These are phyloP conservation scores for Metridium senile DNA, from an alignment of 92 coral and sea anemone species.

Conservation along the genomic window DNA sequence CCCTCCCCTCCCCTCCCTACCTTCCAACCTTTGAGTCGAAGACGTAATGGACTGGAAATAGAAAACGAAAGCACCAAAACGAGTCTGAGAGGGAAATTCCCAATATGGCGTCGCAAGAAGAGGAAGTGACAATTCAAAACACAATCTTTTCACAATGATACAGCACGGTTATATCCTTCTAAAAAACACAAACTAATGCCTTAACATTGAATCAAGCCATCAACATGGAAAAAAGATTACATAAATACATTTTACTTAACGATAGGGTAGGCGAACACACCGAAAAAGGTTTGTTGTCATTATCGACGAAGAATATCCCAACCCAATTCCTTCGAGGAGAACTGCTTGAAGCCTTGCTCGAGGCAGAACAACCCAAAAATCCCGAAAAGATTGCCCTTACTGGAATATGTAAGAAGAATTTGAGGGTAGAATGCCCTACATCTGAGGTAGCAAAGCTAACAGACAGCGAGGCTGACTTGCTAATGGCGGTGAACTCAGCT, in stretches of 20 bases:
- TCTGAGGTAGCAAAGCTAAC: conserved; percentile 29
- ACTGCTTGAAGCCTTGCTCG: conserved; percentile 57
- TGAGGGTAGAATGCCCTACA: not conserved
- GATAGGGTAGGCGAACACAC: conserved; percentile 43
- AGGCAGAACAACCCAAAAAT: conserved; percentile 61
- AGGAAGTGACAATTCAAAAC: conserved; percentile 10
- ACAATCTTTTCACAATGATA: not conserved
- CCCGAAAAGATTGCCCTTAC: conserved; percentile 42
- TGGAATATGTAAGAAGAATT: conserved; percentile 27
- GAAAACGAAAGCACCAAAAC: conserved; percentile 45
- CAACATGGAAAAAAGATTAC: conserved; percentile 34
- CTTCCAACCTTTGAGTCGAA: not conserved
- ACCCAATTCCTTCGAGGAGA: conserved; percentile 57
- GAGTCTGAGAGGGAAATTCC: conserved; percentile 42
- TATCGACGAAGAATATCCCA: conserved; percentile 20
- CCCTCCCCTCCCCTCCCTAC: conserved; percentile 11
- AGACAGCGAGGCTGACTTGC: conserved; percentile 47
- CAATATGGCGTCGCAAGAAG: conserved; percentile 18
- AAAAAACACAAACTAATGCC: not conserved
- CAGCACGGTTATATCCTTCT: not conserved
- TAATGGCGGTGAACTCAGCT: conserved; percentile 51
- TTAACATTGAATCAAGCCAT: not conserved
- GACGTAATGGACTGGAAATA: conserved; percentile 36
- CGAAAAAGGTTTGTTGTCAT: conserved; percentile 20
- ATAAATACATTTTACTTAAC: conserved; percentile 43